These are phyloP conservation scores for Aldrovandia affinis DNA, from an alignment of 2,797 vertebrate species.

Conservation along the genomic window DNA sequence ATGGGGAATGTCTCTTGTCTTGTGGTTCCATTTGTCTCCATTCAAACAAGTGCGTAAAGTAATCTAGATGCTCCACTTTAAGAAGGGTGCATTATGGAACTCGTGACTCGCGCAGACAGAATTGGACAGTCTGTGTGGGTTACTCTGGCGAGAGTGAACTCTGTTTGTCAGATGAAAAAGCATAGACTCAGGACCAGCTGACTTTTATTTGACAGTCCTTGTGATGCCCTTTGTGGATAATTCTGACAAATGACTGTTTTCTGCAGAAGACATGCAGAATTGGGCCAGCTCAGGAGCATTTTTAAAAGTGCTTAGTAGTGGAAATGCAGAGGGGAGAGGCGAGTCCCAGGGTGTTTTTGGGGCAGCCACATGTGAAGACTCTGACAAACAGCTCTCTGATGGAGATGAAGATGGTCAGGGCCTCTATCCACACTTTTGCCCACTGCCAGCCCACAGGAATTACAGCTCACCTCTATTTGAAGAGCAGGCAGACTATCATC, in stretches of 20 bases:
- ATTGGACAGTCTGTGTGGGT: no score
- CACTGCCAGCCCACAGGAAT: background rate
- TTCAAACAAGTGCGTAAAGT: background rate
- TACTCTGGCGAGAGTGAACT: no score
- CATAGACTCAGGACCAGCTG: background rate
- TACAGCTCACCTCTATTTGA: background rate
- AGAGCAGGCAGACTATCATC: no score
- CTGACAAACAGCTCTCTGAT: background rate
- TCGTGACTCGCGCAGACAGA: background rate
- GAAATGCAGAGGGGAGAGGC: no score
- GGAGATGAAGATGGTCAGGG: background rate
- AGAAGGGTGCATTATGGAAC: background rate
- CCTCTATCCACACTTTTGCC: no score
- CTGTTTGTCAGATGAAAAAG: no score
- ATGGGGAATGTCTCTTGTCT: background rate
- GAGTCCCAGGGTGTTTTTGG: background rate
- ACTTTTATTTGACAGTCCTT: background rate
- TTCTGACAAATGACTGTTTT: background rate
- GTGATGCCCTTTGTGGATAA: background rate
- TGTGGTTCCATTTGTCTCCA: background rate
- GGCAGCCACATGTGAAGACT: background rate
- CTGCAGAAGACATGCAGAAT: background rate
- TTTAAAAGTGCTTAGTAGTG: no score
- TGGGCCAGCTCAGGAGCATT: background rate
- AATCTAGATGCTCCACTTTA: background rate